Conservation (phyloP, 92 coral and sea anemone species). For the Epizoanthus rinbou region DNA sequence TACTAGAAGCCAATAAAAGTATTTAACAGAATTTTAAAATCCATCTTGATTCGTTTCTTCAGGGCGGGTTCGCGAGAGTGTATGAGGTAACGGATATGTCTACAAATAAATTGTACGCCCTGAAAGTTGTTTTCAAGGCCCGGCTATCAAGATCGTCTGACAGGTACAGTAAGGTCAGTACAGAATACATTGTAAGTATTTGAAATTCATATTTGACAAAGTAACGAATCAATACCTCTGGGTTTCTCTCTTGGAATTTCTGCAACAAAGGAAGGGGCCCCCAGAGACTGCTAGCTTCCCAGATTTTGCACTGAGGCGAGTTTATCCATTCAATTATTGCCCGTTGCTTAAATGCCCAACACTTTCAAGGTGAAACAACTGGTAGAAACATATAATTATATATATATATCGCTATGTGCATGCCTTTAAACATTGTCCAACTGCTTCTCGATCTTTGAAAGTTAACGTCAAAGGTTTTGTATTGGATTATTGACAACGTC, state of each 20-base stretch:
- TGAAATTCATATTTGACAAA: neutral
- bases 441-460: no score
- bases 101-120: slow-evolving; percentile 87
- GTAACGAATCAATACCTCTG: neutral
- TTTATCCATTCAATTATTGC: neutral
- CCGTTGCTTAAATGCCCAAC: neutral
- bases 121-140: slow-evolving; percentile 92
- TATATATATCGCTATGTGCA: no score
- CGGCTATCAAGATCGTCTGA: slow-evolving; percentile 80
- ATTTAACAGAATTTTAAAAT: neutral
- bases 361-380: neutral
- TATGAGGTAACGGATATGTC: slow-evolving; percentile 99
- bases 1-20: no score
- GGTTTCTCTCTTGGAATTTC: neutral
- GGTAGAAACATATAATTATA: no score
- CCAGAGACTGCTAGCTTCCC: neutral
- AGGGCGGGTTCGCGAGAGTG: slow-evolving; percentile 99
- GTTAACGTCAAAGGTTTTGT: no score
- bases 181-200: neutral
- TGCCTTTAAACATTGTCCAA: no score
- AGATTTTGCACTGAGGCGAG: neutral
- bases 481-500: no score
- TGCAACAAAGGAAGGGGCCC: neutral
- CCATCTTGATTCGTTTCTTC: neutral
- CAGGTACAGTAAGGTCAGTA: slow-evolving; percentile 70